These are phyloP conservation scores for Procambarus clarkii DNA, from an alignment of 1,140 invertebrate genomes.

Conservation along the genomic window DNA sequence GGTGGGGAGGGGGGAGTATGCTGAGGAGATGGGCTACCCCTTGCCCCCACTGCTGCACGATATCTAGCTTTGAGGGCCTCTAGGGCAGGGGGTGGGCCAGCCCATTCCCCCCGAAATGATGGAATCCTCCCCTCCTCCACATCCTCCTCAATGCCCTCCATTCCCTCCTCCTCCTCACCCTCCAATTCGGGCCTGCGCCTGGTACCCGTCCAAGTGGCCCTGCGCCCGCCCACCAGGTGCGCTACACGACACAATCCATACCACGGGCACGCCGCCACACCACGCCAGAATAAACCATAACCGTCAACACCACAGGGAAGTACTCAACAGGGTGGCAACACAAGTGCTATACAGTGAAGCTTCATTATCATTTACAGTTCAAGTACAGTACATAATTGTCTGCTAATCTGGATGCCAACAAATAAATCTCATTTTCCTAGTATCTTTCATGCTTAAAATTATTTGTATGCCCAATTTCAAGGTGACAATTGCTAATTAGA, in stretches of 20 bases:
- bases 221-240: constrained; percentile 51
- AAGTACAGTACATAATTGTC: neutral
- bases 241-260: constrained; percentile 51
- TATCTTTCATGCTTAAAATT: neutral
- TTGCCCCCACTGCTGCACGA: constrained; percentile 55
- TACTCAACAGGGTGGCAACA: neutral
- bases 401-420: neutral
- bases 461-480: neutral
- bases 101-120: constrained; percentile 44
- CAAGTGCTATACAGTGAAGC: neutral
- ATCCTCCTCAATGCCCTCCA: constrained; percentile 62
- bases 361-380: neutral
- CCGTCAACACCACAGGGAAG: constrained; percentile 38
- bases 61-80: constrained; percentile 60
- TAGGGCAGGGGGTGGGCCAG: constrained; percentile 52
- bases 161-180: constrained; percentile 61
- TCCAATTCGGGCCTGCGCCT: constrained; percentile 52
- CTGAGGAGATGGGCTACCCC: constrained; percentile 46
- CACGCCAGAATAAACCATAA: constrained; percentile 60
- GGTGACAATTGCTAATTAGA: neutral
- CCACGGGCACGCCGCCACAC: constrained; percentile 42
- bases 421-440: neutral
- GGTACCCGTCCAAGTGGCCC: constrained; percentile 52
- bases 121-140: constrained; percentile 49
- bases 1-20: constrained; percentile 44